Conservation (phyloP, 1,140 invertebrate genomes). For the Orussus abietinus region DNA sequence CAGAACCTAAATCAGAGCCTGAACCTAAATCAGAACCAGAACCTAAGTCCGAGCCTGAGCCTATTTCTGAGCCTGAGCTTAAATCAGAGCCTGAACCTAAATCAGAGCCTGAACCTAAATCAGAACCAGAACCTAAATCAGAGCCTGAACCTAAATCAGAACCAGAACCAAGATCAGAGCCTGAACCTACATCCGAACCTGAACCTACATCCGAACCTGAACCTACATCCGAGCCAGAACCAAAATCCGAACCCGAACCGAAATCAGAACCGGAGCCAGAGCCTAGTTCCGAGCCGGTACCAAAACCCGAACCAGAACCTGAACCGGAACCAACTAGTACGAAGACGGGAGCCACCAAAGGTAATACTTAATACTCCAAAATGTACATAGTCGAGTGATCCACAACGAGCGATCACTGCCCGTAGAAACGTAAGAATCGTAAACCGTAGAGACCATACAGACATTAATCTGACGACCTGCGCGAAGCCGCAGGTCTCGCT, state of each 20-base stretch:
- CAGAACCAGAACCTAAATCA: slow-evolving; percentile 39
- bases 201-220: slow-evolving; percentile 30
- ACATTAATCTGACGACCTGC: too few relatives aligned
- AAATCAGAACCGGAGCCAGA: slow-evolving; percentile 35
- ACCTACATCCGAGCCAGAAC: slow-evolving; percentile 40
- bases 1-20: slow-evolving; percentile 51
- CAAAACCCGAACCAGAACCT: slow-evolving; percentile 39
- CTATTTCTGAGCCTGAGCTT: slow-evolving; percentile 43
- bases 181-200: slow-evolving; percentile 40
- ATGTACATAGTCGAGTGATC: too few relatives aligned
- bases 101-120: slow-evolving; percentile 35
- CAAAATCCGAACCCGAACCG: slow-evolving; percentile 33
- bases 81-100: slow-evolving; percentile 36
- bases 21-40: slow-evolving; percentile 40
- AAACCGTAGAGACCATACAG: too few relatives aligned
- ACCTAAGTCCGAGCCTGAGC: slow-evolving; percentile 36
- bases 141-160: slow-evolving; percentile 45
- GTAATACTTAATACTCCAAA: slow-evolving; percentile 32
- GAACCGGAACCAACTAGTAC: slow-evolving; percentile 32
- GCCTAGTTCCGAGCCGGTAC: slow-evolving; percentile 39
- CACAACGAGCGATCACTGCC: too few relatives aligned
- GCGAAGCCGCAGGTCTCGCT: too few relatives aligned
- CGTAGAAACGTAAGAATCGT: too few relatives aligned
- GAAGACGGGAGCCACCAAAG: slow-evolving; percentile 36
- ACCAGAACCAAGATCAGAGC: slow-evolving; percentile 42